Percentiles rank a stretch among this genome's conserved stretches.
These are phyloP conservation scores for Pterophyllum scalare DNA, from an alignment of 2,113 vertebrate genomes.

Conservation along the genomic window DNA sequence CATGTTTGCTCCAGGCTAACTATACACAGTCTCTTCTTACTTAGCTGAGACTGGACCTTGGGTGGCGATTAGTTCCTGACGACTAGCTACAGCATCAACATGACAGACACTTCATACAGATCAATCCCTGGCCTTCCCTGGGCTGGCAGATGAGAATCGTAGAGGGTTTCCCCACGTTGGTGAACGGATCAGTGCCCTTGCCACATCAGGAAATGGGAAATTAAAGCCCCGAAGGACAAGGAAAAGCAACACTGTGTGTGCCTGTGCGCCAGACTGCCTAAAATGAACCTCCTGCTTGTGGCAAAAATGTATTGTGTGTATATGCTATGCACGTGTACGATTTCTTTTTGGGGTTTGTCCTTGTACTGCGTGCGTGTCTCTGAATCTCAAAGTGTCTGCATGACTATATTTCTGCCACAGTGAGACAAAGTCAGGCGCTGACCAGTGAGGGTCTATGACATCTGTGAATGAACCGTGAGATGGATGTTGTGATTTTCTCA, in stretches of 20 bases:
- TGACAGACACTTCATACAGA: constrained; percentile 54
- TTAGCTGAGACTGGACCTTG: constrained; percentile 20
- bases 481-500: constrained; percentile 58
- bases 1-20: constrained; percentile 9
- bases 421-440: constrained; percentile 25
- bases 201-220: constrained; percentile 54
- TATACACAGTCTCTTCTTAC: neutral
- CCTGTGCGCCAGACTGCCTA: neutral
- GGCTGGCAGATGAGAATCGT: constrained; percentile 54
- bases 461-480: constrained; percentile 47
- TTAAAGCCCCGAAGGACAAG: constrained; percentile 55
- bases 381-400: neutral
- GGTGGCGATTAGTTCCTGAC: constrained; percentile 54
- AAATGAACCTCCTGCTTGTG: neutral
- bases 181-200: constrained; percentile 55
- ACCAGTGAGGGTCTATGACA: constrained; percentile 31
- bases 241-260: constrained; percentile 11
- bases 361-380: constrained; percentile 31
- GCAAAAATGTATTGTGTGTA: neutral
- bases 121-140: constrained; percentile 58
- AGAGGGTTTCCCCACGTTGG: constrained; percentile 47
- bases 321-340: constrained; percentile 12
- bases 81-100: constrained; percentile 41
- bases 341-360: constrained; percentile 43
- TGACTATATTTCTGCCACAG: constrained; percentile 38